Percentiles rank a stretch among this genome's conserved stretches.
phyloP scores from a whole-genome alignment of 1,140 invertebrate genomes.

The Leptoteleia sp. region DNA sequence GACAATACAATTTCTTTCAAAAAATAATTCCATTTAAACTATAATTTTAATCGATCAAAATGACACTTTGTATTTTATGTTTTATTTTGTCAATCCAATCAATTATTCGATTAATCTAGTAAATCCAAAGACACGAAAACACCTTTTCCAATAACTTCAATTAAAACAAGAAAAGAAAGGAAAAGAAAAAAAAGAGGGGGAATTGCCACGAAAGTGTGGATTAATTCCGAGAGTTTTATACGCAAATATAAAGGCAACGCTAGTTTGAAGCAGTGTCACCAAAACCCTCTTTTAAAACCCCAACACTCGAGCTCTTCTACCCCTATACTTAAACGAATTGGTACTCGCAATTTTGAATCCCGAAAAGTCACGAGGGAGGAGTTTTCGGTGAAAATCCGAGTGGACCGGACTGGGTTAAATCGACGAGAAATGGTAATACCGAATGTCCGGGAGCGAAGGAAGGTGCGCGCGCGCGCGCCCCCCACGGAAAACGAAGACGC shows the following conservation, averaged over 20 bases:
- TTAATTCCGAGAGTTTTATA: not conserved
- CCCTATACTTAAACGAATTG: constrained; percentile 35
- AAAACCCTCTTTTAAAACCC: constrained; percentile 10
- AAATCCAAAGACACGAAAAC: too few relatives aligned
- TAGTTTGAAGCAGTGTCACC: constrained; percentile 6
- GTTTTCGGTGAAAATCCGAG: constrained; percentile 23
- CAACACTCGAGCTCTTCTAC: constrained; percentile 15
- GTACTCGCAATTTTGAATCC: constrained; percentile 14
- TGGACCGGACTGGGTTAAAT: constrained; percentile 35
- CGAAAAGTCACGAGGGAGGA: constrained; percentile 15
- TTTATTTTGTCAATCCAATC: too few relatives aligned
- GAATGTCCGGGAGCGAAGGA: constrained; percentile 34
- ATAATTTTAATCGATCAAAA: too few relatives aligned
- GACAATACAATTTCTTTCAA: too few relatives aligned
- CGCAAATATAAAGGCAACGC: not conserved
- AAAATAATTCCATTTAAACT: too few relatives aligned
- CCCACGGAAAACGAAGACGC: constrained; percentile 12
- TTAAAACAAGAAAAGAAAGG: too few relatives aligned
- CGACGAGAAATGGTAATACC: constrained; percentile 51
- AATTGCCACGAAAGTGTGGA: too few relatives aligned
- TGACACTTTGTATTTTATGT: too few relatives aligned
- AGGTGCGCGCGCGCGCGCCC: constrained; percentile 20
- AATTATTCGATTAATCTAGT: too few relatives aligned
- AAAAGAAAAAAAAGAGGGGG: too few relatives aligned
- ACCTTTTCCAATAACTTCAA: too few relatives aligned